Evolutionary conservation across 2,113 vertebrate species (phyloP).

Genomic region (Microtus oregoni): DNA sequence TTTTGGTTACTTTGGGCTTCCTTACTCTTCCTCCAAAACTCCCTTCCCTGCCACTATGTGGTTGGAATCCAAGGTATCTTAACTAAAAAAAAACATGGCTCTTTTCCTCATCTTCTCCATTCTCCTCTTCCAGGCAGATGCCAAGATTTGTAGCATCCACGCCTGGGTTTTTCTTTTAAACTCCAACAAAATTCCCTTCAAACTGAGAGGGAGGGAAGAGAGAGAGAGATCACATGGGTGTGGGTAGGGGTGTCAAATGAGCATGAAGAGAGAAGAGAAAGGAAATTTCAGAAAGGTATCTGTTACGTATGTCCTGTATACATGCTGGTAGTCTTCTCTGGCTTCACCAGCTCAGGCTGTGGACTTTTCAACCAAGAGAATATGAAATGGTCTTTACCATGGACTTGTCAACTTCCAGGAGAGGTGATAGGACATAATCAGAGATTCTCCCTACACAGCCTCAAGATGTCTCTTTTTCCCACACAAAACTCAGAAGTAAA

Average conservation of each 20-base stretch:
- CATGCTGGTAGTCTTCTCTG: neutral
- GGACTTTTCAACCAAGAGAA: neutral
- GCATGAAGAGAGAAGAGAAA: neutral
- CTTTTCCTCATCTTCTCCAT: neutral
- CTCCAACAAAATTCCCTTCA: neutral
- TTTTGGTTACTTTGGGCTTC: neutral
- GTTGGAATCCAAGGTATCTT: neutral
- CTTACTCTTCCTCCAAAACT: neutral
- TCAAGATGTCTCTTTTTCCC: neutral
- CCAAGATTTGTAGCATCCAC: neutral
- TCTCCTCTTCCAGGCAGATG: neutral
- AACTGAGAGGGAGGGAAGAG: neutral
- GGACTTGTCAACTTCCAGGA: neutral
- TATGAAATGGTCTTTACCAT: neutral
- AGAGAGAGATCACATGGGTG: too few species aligned
- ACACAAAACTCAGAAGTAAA: neutral
- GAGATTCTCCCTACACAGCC: neutral
- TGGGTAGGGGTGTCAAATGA: neutral
- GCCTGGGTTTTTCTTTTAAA: neutral
- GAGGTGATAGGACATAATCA: too few species aligned
- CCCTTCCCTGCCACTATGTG: neutral
- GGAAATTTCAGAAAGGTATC: too few species aligned
- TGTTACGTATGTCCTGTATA: rapidly evolving
- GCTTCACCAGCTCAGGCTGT: neutral
- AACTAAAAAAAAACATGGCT: neutral